Conservation (phyloP, 2,113 vertebrate genomes). For the Erythrocercus mccallii region DNA sequence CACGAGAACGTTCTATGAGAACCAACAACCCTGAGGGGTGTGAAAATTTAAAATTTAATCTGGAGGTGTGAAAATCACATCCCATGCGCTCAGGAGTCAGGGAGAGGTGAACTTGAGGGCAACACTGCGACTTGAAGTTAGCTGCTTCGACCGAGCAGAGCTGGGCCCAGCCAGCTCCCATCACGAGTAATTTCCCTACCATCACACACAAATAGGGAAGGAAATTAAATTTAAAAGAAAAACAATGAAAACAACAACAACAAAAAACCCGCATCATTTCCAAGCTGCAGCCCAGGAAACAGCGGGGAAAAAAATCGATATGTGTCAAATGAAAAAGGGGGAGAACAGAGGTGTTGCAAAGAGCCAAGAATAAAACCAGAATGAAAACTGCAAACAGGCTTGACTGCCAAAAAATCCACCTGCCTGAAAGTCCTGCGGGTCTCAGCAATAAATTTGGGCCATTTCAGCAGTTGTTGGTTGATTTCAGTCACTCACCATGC, state of each 20-base stretch:
- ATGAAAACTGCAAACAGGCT: neutral
- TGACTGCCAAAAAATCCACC: neutral
- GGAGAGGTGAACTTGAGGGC: neutral
- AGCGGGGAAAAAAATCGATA: neutral
- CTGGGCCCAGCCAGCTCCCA: neutral
- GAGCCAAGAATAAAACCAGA: constrained; percentile 1
- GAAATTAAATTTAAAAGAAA: neutral
- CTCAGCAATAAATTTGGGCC: neutral
- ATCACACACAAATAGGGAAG: neutral
- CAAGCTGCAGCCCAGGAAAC: neutral
- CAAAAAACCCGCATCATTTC: neutral
- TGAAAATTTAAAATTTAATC: neutral
- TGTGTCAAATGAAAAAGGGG: neutral
- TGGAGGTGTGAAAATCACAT: neutral
- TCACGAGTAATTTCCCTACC: neutral
- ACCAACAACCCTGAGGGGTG: rapidly evolving
- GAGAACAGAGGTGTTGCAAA: neutral
- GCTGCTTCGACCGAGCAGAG: neutral
- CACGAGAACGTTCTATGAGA: neutral
- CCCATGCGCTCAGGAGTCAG: rapidly evolving
- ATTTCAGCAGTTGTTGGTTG: neutral
- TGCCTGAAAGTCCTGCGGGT: constrained; percentile 5
- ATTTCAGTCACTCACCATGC: neutral
- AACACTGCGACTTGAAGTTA: neutral
- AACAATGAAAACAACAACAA: neutral